A percentile compares a stretch with the other conserved stretches of the same genome.
phyloP scores from a whole-genome alignment of 1,140 invertebrate genomes.

The Pararge aegeria region DNA sequence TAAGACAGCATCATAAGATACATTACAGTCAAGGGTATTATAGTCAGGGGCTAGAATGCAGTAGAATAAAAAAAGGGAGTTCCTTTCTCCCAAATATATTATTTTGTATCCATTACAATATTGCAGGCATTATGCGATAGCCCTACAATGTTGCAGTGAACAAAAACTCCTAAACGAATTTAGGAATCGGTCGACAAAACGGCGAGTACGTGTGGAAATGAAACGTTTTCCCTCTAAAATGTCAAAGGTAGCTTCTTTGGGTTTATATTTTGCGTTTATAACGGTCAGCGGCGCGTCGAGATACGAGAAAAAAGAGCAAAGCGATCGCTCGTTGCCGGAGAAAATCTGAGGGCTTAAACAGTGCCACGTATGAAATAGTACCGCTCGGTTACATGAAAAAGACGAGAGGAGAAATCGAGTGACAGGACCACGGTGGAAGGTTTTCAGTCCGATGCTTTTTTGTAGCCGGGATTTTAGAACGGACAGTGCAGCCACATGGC shows the following conservation, averaged over 20 bases:
- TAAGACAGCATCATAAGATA: too few species aligned
- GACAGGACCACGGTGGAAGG: constrained; percentile 70
- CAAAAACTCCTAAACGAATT: constrained; percentile 28
- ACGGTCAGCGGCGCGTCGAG: constrained; percentile 67
- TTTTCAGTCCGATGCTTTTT: constrained; percentile 72
- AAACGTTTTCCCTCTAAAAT: constrained; percentile 75
- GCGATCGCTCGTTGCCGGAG: constrained; percentile 64
- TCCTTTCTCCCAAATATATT: too few species aligned
- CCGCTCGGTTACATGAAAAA: constrained; percentile 77
- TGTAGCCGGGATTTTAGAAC: constrained; percentile 61
- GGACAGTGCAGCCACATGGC: constrained; percentile 51
- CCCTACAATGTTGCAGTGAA: constrained; percentile 5
- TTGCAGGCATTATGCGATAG: too few species aligned
- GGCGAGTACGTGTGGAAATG: constrained; percentile 58
- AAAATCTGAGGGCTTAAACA: constrained; percentile 78
- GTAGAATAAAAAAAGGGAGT: too few species aligned
- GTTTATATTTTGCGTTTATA: constrained; percentile 79
- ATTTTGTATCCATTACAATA: too few species aligned
- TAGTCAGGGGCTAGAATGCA: too few species aligned
- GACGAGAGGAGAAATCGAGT: constrained; percentile 76
- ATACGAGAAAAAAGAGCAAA: constrained; percentile 66
- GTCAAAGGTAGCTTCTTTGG: constrained; percentile 75
- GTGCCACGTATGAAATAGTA: constrained; percentile 75
- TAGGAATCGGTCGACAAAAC: constrained; percentile 42
- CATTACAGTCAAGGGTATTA: too few species aligned